phyloP scores from a whole-genome alignment of 1,140 invertebrate species.

The Drosophila trapezifrons region DNA sequence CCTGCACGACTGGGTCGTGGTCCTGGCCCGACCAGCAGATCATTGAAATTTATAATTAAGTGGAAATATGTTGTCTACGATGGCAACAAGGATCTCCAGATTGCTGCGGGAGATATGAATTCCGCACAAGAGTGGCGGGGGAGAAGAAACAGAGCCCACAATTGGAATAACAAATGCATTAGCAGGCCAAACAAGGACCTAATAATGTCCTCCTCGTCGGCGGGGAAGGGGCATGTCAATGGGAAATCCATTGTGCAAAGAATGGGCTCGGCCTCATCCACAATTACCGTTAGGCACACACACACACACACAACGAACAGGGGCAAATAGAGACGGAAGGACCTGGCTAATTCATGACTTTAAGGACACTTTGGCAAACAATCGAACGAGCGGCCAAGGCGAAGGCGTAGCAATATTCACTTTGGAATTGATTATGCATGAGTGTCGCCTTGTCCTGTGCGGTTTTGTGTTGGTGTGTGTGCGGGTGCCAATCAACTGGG shows the following conservation, averaged over 20 bases:
- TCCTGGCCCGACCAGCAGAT: slow-evolving; percentile 36
- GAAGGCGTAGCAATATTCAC: slow-evolving; percentile 51
- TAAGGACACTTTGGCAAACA: slow-evolving; percentile 72
- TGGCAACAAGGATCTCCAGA: slow-evolving; percentile 54
- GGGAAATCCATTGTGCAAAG: slow-evolving; percentile 40
- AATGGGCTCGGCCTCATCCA: slow-evolving; percentile 33
- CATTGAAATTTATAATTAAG: slow-evolving; percentile 82
- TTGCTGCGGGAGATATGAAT: slow-evolving; percentile 54
- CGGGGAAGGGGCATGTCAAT: slow-evolving; percentile 9
- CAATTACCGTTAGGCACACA: slow-evolving; percentile 70
- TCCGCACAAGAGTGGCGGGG: slow-evolving; percentile 1
- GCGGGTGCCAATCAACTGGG: slow-evolving; percentile 61
- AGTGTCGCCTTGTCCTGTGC: slow-evolving; percentile 38
- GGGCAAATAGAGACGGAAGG: slow-evolving; percentile 53
- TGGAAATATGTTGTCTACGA: slow-evolving; percentile 68
- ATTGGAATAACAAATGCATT: slow-evolving; percentile 54
- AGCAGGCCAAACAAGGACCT: slow-evolving; percentile 49
- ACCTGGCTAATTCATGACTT: slow-evolving; percentile 76
- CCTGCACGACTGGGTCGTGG: slow-evolving; percentile 4
- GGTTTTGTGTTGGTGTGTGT: slow-evolving; percentile 14
- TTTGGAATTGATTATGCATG: slow-evolving; percentile 71
- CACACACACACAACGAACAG: slow-evolving; percentile 10
- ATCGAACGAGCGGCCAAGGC: slow-evolving; percentile 41
- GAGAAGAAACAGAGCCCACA: slow-evolving; percentile 8
- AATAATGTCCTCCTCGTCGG: slow-evolving; percentile 32